phyloP scores from a whole-genome alignment of 2,888 invertebrate species.

The Heliconius ismenius region DNA sequence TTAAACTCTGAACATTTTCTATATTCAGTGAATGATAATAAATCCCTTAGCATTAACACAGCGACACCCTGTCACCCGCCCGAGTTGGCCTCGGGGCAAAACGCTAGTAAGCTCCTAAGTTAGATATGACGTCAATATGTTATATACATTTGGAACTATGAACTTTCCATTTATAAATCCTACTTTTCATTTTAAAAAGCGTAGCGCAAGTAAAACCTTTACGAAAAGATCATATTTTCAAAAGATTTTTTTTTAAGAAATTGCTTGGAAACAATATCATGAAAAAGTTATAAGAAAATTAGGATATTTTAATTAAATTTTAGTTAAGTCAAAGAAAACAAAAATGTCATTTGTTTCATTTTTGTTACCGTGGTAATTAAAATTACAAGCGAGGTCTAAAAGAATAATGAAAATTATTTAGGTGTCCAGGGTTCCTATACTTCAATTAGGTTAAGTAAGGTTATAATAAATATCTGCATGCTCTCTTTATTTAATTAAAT shows the following conservation, averaged over 20 bases:
- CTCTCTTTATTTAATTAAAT: slow-evolving; percentile 26
- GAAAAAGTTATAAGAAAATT: background rate
- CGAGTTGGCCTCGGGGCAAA: slow-evolving; percentile 75
- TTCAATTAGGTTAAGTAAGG: slow-evolving; percentile 3
- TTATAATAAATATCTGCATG: slow-evolving; percentile 18
- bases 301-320: background rate
- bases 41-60: slow-evolving; percentile 75
- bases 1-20: slow-evolving; percentile 18
- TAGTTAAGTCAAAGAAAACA: background rate
- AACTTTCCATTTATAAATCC: slow-evolving; percentile 39
- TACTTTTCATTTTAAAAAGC: slow-evolving; percentile 11
- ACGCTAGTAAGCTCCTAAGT: slow-evolving; percentile 81
- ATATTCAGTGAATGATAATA: slow-evolving; percentile 41
- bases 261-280: background rate
- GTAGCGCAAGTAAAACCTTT: background rate
- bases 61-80: slow-evolving; percentile 81
- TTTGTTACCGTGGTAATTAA: background rate
- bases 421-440: slow-evolving; percentile 22
- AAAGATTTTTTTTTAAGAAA: background rate
- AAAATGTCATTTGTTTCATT: no score
- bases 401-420: slow-evolving; percentile 6
- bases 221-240: background rate
- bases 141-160: slow-evolving; percentile 64
- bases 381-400: background rate
- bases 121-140: slow-evolving; percentile 77